These are phyloP conservation scores for Melanerpes aurifrons DNA, from an alignment of 2,113 vertebrate genomes.

Conservation along the genomic window DNA sequence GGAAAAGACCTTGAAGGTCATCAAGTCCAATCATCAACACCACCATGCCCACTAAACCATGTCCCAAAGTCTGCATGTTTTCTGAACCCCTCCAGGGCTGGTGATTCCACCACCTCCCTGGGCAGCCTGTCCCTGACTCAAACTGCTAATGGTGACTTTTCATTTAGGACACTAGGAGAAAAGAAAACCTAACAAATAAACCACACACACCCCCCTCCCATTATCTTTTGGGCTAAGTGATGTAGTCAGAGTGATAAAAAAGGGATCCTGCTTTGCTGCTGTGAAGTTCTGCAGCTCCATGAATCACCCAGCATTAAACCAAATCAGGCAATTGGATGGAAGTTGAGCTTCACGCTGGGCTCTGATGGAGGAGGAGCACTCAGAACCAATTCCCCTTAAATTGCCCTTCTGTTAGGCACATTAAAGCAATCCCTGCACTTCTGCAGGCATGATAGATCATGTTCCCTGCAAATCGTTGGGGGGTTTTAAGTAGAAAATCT, in stretches of 20 bases:
- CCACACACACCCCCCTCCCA: background rate
- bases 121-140: background rate
- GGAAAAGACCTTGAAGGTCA: too few relatives aligned
- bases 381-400: slow-evolving; percentile 52
- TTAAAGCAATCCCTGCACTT: slow-evolving; percentile 30
- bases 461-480: background rate
- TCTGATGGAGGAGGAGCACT: slow-evolving; percentile 46
- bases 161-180: background rate
- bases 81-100: too few relatives aligned
- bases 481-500: background rate
- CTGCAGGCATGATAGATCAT: slow-evolving; percentile 14
- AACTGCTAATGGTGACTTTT: background rate
- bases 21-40: too few relatives aligned
- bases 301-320: slow-evolving; percentile 53
- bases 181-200: background rate
- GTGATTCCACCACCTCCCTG: too few relatives aligned
- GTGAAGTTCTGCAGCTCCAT: slow-evolving; percentile 32
- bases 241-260: slow-evolving; percentile 24
- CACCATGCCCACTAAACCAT: too few relatives aligned
- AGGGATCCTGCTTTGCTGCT: slow-evolving; percentile 6
- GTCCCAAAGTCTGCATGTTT: too few relatives aligned
- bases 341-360: slow-evolving; percentile 51
- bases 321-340: slow-evolving; percentile 49
- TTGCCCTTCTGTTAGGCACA: slow-evolving; percentile 32
- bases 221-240: slow-evolving; percentile 17